Conservation (phyloP, 2,888 invertebrate species). For the Chrysomela aeneicollis region DNA sequence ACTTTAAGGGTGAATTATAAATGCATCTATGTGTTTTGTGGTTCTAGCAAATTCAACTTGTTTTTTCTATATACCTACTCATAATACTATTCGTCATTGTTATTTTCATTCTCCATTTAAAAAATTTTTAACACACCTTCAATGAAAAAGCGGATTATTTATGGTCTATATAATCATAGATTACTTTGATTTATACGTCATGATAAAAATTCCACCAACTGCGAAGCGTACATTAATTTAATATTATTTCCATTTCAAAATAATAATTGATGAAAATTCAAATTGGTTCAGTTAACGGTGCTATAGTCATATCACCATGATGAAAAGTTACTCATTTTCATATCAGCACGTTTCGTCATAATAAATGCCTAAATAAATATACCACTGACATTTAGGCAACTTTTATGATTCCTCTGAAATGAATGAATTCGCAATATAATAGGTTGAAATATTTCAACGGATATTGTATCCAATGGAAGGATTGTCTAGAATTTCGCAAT, state of each 20-base stretch:
- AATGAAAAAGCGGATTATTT: neutral
- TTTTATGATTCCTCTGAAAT: neutral
- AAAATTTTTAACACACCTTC: neutral
- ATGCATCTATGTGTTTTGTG: too few species aligned
- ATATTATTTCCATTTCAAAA: neutral
- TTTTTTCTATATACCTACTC: too few species aligned
- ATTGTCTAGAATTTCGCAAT: too few species aligned
- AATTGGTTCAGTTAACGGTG: neutral
- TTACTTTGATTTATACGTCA: neutral
- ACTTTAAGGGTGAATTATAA: too few species aligned
- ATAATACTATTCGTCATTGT: too few species aligned
- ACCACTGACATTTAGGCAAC: neutral
- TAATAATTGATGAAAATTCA: constrained; percentile 1
- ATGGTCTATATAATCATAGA: neutral
- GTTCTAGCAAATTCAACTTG: too few species aligned
- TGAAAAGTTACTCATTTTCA: neutral
- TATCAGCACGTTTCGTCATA: neutral
- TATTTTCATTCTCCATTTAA: constrained; percentile 10
- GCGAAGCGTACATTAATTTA: neutral
- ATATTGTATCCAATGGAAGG: too few species aligned
- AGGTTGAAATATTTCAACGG: neutral
- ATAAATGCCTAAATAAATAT: neutral
- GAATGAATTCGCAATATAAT: neutral
- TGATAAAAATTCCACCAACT: neutral
- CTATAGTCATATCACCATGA: neutral